Evolutionary conservation across 2,888 invertebrate species (phyloP).

Genomic region (Orthosia cruda): DNA sequence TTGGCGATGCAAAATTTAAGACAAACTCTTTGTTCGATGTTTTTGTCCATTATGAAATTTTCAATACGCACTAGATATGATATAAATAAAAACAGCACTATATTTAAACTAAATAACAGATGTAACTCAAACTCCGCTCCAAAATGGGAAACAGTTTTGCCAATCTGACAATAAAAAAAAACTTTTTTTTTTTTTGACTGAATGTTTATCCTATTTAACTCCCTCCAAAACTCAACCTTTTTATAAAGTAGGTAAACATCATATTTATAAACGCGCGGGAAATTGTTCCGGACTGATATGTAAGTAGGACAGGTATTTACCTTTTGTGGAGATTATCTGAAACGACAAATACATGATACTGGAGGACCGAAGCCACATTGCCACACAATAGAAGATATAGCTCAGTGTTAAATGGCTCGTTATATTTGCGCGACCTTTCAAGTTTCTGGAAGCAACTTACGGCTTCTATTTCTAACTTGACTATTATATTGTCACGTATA

Average conservation of each 20-base stretch:
- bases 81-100: too few relatives aligned
- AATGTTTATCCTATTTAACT: too few relatives aligned
- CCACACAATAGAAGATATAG: conserved; percentile 43
- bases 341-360: conserved; percentile 37
- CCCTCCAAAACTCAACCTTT: background rate
- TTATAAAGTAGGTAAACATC: background rate
- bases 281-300: conserved; percentile 44
- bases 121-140: too few relatives aligned
- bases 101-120: too few relatives aligned
- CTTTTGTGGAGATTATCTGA: conserved; percentile 31
- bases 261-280: conserved; percentile 34
- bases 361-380: conserved; percentile 32
- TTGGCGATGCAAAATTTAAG: too few relatives aligned
- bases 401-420: conserved; percentile 47
- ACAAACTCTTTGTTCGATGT: too few relatives aligned
- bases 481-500: conserved; percentile 31
- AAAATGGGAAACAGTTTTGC: background rate
- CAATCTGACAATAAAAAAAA: too few relatives aligned
- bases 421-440: conserved; percentile 45
- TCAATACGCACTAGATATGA: too few relatives aligned
- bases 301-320: conserved; percentile 37
- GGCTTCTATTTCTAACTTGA: conserved; percentile 28
- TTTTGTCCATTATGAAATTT: too few relatives aligned
- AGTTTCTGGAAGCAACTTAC: conserved; percentile 18
- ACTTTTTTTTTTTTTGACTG: too few relatives aligned